Base-by-base conservation (phyloP, 1,140 invertebrate species). In the Aphaenogaster floridana region DNA sequence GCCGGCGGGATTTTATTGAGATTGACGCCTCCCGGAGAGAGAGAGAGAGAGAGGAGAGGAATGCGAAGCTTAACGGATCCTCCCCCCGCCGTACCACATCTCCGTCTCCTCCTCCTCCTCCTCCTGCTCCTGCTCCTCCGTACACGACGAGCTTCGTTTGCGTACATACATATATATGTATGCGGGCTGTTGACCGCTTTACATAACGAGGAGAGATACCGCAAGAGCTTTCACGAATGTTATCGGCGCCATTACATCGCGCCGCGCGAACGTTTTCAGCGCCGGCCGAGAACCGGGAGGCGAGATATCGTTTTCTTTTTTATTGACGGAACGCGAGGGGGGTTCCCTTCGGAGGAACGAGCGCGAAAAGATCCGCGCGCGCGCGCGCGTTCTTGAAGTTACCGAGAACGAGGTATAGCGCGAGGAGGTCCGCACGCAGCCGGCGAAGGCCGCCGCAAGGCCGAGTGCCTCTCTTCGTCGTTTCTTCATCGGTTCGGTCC, bases 51-150 rank as follows among this genome's bases (percentile, higher is more conserved):
- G 28, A 68, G 7, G 1, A 15, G 54, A 89, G 81, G 76, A 85
- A 87, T 91, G 84, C 63, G 69, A 81, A 87, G 69, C 59, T 91
- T 89, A 91, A 89, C 90, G 90, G 89, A 63, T 42, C 36, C n/a
- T 28, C 68, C 36, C n/a, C 42, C 68, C 57, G n/a, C 34, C 54
- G 13, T 61, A 54, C 52, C 69, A 59, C 52, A 52, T 9, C 69
- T 36, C 68, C 59, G 68, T 45, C 54, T 42, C n/a, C 21, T 57
- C 48, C 52, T 63, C 45, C 28, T 11, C 21, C 17, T 3, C 17
- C 28, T 28, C 28, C 28, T 28, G 28, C 28, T 28, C 45, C n/a
- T 48, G 6, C 8, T 28, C 21, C 13, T 34, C 21, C 15, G n/a
- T 71, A 63, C 28, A 71, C 28, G 21, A 59, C 61, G 45, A 63